Evolutionary conservation across 2,113 vertebrate species (phyloP), one percentile per base, ranked within the genome.

Genomic region (Phasianus colchicus): DNA sequence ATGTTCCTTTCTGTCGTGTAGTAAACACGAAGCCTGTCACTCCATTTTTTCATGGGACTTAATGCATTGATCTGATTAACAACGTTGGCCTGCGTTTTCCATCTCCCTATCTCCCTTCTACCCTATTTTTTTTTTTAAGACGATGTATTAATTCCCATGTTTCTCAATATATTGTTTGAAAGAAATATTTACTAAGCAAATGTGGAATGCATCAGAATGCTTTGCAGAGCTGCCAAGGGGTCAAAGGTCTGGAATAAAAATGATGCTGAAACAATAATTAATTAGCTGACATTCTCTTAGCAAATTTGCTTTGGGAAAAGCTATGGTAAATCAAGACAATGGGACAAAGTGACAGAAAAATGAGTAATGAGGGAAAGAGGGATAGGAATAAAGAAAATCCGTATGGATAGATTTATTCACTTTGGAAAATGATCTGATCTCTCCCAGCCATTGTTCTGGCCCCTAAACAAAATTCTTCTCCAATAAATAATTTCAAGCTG

Each of bases 261-360:
- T 81, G 42, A 92, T 95, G 86, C 73, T 95, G 97, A 97, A 97
- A 95, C 93, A 97, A 95, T 97, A 97, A 96, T 95, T 97, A 97
- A 97, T 96, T 96, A 94, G 86, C 78, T 96, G 93, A 90, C 80
- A 93, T 96, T 92, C 90, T 96, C 61, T 86, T 89, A 76, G 87
- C 86, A 96, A 95, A 96, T 83, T 94, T 90, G 91, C 88, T 96
- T 92, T 96, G 97, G 91, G 95, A 95, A 95, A 93, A 90, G 85
- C 77, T 63, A 60, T 83, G 66, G 85, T 92, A 90, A 83, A 96
- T 95, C 65, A 91, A 87, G 85, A 81, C 47, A 84, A 85, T 90
- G 91, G 73, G 89, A 85, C 77, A 66, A 94, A 86, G 63, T 92
- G 89, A 91, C 88, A 94, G 74, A 81, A 96, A 83, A 96, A 92